phyloP scores from a whole-genome alignment of 2,888 invertebrate genomes.

The Thumatha senex region DNA sequence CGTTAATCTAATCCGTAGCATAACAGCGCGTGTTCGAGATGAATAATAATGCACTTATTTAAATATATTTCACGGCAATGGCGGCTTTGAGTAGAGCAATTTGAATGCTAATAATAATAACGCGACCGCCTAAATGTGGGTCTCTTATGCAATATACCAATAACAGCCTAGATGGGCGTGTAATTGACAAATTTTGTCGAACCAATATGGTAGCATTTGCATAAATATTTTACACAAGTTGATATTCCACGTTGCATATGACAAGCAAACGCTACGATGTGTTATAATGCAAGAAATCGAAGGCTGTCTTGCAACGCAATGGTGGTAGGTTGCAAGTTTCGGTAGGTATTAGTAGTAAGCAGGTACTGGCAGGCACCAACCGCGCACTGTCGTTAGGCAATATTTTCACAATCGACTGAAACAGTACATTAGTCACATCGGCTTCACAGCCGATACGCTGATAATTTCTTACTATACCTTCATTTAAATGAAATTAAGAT shows the following conservation, averaged over 20 bases:
- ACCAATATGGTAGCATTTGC: slow-evolving; percentile 38
- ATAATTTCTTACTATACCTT: slow-evolving; percentile 30
- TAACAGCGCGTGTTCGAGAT: slow-evolving; percentile 30
- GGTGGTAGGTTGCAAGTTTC: slow-evolving; percentile 55
- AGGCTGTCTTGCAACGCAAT: slow-evolving; percentile 56
- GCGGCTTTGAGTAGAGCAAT: slow-evolving; percentile 33
- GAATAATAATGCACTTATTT: slow-evolving; percentile 45
- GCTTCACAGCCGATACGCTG: slow-evolving; percentile 47
- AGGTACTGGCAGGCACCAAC: slow-evolving; percentile 49
- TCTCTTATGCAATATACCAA: slow-evolving; percentile 39
- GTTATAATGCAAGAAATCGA: slow-evolving; percentile 71
- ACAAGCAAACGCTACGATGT: slow-evolving; percentile 59
- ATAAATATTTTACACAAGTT: slow-evolving; percentile 45
- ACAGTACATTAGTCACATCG: slow-evolving; percentile 64
- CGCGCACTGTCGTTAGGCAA: slow-evolving; percentile 55
- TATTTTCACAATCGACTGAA: slow-evolving; percentile 69
- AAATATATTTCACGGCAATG: slow-evolving; percentile 43
- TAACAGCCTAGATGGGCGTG: slow-evolving; percentile 37
- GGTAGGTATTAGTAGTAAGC: slow-evolving; percentile 46
- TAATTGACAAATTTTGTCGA: slow-evolving; percentile 29
- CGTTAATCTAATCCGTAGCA: slow-evolving; percentile 33
- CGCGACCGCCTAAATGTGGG: slow-evolving; percentile 38
- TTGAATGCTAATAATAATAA: slow-evolving; percentile 43
- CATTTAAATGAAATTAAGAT: background rate
- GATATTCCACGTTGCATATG: slow-evolving; percentile 55